These are phyloP conservation scores for Blastobasis adustella DNA, from an alignment of 2,888 invertebrate genomes.

Conservation along the genomic window DNA sequence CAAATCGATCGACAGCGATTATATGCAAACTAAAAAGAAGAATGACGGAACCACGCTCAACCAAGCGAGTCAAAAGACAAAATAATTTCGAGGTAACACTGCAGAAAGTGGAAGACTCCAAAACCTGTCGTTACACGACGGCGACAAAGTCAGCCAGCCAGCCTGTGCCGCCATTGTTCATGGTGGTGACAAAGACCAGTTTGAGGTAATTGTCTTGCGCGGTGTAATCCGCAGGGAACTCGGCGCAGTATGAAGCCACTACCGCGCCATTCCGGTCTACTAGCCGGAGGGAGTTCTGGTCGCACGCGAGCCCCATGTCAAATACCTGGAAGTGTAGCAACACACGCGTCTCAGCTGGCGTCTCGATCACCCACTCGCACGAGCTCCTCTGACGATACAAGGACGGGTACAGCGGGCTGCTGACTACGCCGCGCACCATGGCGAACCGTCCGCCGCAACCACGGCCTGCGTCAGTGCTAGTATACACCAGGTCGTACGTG, in stretches of 20 bases:
- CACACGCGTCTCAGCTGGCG: constrained; percentile 40
- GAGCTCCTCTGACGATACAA: constrained; percentile 37
- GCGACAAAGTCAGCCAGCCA: constrained; percentile 72
- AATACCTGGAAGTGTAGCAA: constrained; percentile 58
- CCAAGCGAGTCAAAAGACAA: too few species aligned
- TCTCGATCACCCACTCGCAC: constrained; percentile 61
- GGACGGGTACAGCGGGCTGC: constrained; percentile 59
- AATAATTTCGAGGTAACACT: too few species aligned
- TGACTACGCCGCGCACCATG: constrained; percentile 40
- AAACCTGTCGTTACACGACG: background rate
- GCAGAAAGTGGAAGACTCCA: too few species aligned
- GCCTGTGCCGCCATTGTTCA: constrained; percentile 82
- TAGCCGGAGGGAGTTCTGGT: constrained; percentile 78
- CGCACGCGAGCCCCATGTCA: constrained; percentile 79
- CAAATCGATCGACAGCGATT: too few species aligned
- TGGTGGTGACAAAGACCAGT: constrained; percentile 77
- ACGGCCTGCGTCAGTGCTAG: constrained; percentile 47
- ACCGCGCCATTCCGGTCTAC: constrained; percentile 56
- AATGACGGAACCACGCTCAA: too few species aligned
- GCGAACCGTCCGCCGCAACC: constrained; percentile 56
- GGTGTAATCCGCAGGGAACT: constrained; percentile 75
- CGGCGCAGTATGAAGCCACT: constrained; percentile 55
- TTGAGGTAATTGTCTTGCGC: constrained; percentile 71
- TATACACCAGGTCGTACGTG: constrained; percentile 44
- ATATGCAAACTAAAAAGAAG: too few species aligned